These are phyloP conservation scores for Terrapene triunguis DNA, from an alignment of 2,113 vertebrate species.

Conservation along the genomic window DNA sequence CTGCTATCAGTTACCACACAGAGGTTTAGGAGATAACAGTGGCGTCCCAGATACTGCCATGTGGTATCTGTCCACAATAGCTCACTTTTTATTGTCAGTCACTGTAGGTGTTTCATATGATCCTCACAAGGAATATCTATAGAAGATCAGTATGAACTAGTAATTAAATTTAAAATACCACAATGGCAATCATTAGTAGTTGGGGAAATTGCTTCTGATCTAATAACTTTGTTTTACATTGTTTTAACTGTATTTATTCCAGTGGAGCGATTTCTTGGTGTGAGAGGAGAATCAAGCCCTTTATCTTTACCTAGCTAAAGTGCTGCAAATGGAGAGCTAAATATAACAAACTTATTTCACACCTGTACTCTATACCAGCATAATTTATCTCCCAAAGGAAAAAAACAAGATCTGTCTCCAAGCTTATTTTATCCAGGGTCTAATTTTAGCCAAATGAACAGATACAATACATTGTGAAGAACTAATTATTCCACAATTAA, in stretches of 20 bases:
- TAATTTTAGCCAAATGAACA: not conserved
- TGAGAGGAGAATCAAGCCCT: not conserved
- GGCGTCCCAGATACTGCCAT: not conserved
- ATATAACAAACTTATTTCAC: constrained; percentile 3
- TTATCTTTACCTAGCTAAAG: not conserved
- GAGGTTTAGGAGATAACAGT: not conserved
- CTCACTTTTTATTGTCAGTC: not conserved
- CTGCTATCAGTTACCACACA: not conserved
- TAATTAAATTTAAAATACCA: not conserved
- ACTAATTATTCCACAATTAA: not conserved
- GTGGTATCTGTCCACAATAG: not conserved
- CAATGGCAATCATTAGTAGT: not conserved
- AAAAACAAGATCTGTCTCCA: not conserved
- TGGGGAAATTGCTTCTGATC: not conserved
- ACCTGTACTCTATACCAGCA: not conserved
- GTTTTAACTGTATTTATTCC: not conserved
- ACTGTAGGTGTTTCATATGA: not conserved
- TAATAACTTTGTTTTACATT: not conserved
- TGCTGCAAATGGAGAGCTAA: not conserved
- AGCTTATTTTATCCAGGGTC: not conserved
- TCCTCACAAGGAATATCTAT: not conserved
- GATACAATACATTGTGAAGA: not conserved
- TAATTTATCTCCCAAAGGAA: not conserved
- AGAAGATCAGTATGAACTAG: not conserved
- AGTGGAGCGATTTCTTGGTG: not conserved